Base-by-base conservation (phyloP, 2,888 invertebrate genomes). In the Oscheius sp. region DNA sequence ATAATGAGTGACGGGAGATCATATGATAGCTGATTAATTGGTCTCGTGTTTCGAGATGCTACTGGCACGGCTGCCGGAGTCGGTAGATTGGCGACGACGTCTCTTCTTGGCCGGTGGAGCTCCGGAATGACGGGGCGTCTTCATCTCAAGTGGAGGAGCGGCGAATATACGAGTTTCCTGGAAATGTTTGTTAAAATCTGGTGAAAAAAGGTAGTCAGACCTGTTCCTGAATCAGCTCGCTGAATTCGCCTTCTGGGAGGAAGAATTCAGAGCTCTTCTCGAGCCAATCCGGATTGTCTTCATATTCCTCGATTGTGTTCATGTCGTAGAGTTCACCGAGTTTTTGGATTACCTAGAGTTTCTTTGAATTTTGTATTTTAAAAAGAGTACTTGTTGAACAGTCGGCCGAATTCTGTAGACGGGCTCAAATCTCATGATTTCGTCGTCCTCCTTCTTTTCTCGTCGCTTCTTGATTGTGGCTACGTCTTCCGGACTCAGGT, bases 371-470 rank as follows among this genome's bases (percentile, higher is more conserved):
- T 9, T 21, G 2, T 13, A 9, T 13, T 13, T 29, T 9, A 21
- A 21, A 55, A 55, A 21, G 9, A 66, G 1, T 32, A 73, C 77
- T 72, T 75, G 74, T 1, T 66, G 62, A 11, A 51, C n/a, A 21
- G 72, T 77, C 9, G 77, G 77, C 3, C 77, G 66, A 33, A 77
- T 68, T 42, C 63, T 71, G 55, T 77, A 77, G 32, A 55, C 57
- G 3, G 77, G 77, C 32, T 62, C 53, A 51, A 77, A 77, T 10
- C 65, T 50, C 55, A 73, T 29, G n/a, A 65, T 13, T 7, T 48
- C 32, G 9, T 51, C 21, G 21, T 50, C 50, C 21, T n/a, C 5
- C 29, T 58, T 71, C 11, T 76, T 62, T 48, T 74, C 75, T 29
- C 57, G 35, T 53, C 76, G 57, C 47, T 71, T 74, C 53, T 58